phyloP scores from a whole-genome alignment of 35 echinoderm and acorn worm species.

The Holothuria glaberrima region DNA sequence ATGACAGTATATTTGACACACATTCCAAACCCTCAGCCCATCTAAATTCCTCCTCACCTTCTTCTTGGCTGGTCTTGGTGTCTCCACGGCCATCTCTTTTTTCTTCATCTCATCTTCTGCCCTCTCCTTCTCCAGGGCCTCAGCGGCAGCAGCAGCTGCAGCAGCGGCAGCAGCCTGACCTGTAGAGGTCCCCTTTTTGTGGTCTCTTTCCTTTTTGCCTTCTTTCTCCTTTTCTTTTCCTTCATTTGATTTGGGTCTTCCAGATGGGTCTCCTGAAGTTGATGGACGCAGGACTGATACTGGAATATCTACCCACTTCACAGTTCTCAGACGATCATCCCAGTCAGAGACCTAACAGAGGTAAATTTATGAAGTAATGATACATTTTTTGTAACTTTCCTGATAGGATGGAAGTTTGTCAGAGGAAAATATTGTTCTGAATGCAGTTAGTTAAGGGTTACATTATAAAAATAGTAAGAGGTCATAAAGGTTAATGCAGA shows the following conservation, averaged over 20 bases:
- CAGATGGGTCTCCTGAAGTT: constrained; percentile 44
- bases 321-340: constrained; percentile 94
- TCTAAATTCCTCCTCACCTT: constrained; percentile 61
- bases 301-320: constrained; percentile 96
- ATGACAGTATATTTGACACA: neutral
- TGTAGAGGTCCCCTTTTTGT: constrained; percentile 74
- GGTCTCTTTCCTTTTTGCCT: constrained; percentile 63
- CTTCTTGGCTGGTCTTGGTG: constrained; percentile 89
- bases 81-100: constrained; percentile 55
- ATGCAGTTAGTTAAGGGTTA: too few species aligned
- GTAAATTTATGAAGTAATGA: too few species aligned
- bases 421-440: too few species aligned
- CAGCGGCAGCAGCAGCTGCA: constrained; percentile 80
- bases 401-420: too few species aligned
- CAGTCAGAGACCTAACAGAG: constrained; percentile 79
- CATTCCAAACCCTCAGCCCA: neutral
- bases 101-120: constrained; percentile 78
- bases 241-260: constrained; percentile 82
- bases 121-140: constrained; percentile 71
- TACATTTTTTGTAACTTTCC: too few species aligned
- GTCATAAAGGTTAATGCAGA: too few species aligned
- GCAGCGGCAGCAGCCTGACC: constrained; percentile 59
- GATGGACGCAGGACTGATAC: constrained; percentile 53
- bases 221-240: constrained; percentile 86
- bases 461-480: too few species aligned